These are phyloP conservation scores for Astatoreochromis straeleni DNA, from an alignment of 2,113 vertebrate species.

Conservation along the genomic window DNA sequence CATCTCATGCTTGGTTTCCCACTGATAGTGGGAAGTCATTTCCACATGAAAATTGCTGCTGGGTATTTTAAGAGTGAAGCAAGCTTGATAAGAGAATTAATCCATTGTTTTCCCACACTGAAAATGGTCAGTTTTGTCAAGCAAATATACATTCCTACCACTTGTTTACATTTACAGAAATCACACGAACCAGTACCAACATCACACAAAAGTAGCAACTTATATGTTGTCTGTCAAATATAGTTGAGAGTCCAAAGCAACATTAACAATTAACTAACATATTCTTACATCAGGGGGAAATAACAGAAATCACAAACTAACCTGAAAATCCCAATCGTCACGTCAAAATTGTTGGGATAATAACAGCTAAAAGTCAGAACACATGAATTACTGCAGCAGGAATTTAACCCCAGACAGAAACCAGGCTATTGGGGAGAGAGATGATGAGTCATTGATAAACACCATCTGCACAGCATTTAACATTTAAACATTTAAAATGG, in stretches of 20 bases:
- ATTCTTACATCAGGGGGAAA: not conserved
- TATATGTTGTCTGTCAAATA: not conserved
- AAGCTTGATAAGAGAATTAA: conserved; percentile 34
- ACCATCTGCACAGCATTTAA: conserved; percentile 17
- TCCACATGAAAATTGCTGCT: not conserved
- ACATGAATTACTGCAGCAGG: not conserved
- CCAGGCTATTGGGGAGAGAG: not conserved
- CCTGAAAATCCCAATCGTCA: not conserved
- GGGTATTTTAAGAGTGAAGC: conserved; percentile 32
- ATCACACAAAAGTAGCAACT: not conserved
- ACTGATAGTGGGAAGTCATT: not conserved
- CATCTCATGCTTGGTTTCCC: not conserved
- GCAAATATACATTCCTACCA: conserved; percentile 39
- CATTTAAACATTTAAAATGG: conserved; percentile 16
- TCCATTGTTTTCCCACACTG: conserved; percentile 40
- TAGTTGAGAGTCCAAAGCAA: not conserved
- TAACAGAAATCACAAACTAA: not conserved
- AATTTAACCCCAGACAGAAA: not conserved
- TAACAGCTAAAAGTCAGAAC: not conserved
- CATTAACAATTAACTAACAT: not conserved
- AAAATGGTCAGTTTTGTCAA: conserved; percentile 34
- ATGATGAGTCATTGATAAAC: conserved; percentile 18
- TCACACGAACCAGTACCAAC: not conserved
- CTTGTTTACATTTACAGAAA: conserved; percentile 37
- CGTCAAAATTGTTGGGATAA: not conserved